A percentile compares a stretch with the other conserved stretches of the same genome.
phyloP scores from a whole-genome alignment of 2,797 vertebrate genomes.

The Urosaurus nigricauda region DNA sequence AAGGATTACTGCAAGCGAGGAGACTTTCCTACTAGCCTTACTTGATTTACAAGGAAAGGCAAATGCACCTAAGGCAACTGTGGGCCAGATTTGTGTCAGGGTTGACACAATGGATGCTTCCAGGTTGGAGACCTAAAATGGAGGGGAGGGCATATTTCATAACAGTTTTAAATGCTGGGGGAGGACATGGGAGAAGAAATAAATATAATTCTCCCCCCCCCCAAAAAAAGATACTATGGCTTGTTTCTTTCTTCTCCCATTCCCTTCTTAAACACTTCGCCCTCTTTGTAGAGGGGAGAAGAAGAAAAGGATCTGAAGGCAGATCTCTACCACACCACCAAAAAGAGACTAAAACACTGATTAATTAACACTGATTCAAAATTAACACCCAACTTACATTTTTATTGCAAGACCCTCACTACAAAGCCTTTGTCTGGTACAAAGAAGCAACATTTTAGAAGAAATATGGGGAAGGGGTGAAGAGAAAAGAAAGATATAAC shows the following conservation, averaged over 20 bases:
- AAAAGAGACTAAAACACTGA: no score
- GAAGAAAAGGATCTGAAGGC: not conserved
- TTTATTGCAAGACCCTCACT: not conserved
- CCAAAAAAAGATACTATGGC: not conserved
- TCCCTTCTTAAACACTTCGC: constrained; percentile 27
- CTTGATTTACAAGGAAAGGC: not conserved
- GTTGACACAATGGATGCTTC: constrained; percentile 65
- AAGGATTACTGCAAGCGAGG: not conserved
- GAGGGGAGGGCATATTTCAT: constrained; percentile 25
- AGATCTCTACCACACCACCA: constrained; percentile 22
- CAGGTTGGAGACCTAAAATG: constrained; percentile 30
- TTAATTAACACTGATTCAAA: no score
- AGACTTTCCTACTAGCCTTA: not conserved
- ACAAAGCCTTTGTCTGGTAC: not conserved
- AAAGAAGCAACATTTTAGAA: constrained; percentile 3
- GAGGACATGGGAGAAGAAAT: not conserved
- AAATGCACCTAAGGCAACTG: constrained; percentile 16
- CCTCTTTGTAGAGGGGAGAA: not conserved
- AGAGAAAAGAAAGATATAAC: not conserved
- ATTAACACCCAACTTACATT: constrained; percentile 47
- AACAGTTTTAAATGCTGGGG: not conserved
- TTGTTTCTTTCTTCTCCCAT: not conserved
- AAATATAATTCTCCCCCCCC: constrained; percentile 6
- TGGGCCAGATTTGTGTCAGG: constrained; percentile 11
- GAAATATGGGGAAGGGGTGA: not conserved